phyloP scores from a whole-genome alignment of 2,888 invertebrate genomes.

The Physocephala rufipes region DNA sequence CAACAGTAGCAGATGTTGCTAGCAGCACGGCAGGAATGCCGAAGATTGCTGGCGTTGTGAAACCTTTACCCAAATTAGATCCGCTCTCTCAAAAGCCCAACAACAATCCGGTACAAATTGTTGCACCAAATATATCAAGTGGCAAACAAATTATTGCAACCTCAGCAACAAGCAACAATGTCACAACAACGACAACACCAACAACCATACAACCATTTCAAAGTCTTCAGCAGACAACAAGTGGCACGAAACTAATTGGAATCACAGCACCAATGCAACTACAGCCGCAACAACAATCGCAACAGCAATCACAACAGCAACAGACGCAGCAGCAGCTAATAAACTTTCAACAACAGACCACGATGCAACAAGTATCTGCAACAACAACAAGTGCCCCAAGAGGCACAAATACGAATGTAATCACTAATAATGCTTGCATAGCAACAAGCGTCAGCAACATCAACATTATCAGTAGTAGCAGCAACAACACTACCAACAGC shows the following conservation, averaged over 20 bases:
- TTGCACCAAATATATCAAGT: constrained; percentile 63
- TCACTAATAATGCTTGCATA: neutral
- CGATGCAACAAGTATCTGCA: constrained; percentile 6
- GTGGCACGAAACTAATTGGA: constrained; percentile 62
- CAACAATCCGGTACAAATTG: constrained; percentile 64
- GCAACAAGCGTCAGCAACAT: neutral
- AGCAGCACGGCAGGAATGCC: constrained; percentile 43
- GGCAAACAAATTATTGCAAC: constrained; percentile 57
- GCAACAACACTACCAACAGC: constrained; percentile 43
- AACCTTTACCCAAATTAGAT: constrained; percentile 64
- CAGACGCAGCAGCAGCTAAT: constrained; percentile 34
- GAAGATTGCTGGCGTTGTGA: constrained; percentile 62
- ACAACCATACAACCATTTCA: constrained; percentile 62
- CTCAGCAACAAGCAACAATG: constrained; percentile 44
- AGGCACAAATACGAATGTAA: neutral
- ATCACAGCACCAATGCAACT: constrained; percentile 66
- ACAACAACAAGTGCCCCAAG: neutral
- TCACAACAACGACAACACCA: constrained; percentile 45
- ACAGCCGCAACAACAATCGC: constrained; percentile 47
- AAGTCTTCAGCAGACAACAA: constrained; percentile 56
- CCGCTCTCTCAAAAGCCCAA: constrained; percentile 62
- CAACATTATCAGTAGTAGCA: constrained; percentile 24
- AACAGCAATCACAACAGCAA: constrained; percentile 28
- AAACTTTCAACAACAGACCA: constrained; percentile 26
- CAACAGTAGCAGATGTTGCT: constrained; percentile 56